A percentile compares a stretch with the other conserved stretches of the same genome.
Conservation (phyloP, 2,888 invertebrate species). For the Drosophila austrosaltans region DNA sequence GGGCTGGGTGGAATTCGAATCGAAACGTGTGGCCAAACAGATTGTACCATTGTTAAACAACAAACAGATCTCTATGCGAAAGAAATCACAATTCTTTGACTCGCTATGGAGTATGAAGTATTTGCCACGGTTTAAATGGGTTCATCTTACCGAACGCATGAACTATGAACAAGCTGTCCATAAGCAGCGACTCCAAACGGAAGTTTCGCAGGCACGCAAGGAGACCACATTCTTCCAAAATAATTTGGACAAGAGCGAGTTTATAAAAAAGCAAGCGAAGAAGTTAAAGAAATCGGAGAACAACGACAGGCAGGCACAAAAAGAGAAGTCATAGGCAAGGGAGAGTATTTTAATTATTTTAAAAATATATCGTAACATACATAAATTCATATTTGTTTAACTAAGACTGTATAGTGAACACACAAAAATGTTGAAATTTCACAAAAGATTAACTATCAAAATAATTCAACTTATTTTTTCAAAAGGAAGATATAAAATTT, state of each 20-base stretch:
- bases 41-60: slow-evolving; percentile 94
- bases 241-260: slow-evolving; percentile 91
- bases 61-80: slow-evolving; percentile 92
- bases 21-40: slow-evolving; percentile 93
- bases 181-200: slow-evolving; percentile 92
- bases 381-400: not conserved
- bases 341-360: not conserved
- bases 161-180: slow-evolving; percentile 96
- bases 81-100: slow-evolving; percentile 94
- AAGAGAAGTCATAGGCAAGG: not conserved
- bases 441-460: not conserved
- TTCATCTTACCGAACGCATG: slow-evolving; percentile 95
- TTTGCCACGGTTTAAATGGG: slow-evolving; percentile 97
- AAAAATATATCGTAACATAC: not conserved
- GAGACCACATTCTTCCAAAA: slow-evolving; percentile 94
- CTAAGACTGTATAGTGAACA: not conserved
- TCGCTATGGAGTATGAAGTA: slow-evolving; percentile 98
- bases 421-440: not conserved
- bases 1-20: slow-evolving; percentile 98
- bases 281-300: slow-evolving; percentile 55
- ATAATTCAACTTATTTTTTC: no score
- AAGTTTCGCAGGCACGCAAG: slow-evolving; percentile 95
- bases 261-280: slow-evolving; percentile 84
- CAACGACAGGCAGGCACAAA: not conserved
- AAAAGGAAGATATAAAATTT: no score